Base-by-base conservation (phyloP, 2,888 invertebrate species). In the Acleris sparsana region DNA sequence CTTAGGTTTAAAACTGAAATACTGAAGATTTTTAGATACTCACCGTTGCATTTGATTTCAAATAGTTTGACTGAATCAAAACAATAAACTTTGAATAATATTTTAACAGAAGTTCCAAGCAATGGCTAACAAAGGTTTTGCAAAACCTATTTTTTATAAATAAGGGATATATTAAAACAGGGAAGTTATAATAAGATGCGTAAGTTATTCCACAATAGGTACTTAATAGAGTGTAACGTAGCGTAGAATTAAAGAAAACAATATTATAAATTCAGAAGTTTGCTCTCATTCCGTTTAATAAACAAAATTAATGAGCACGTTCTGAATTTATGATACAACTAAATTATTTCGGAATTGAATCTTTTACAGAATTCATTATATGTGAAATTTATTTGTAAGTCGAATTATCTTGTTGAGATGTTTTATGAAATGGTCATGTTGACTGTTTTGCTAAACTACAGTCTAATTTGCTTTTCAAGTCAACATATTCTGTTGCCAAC, bases 11-110 rank as follows among this genome's bases (percentile, higher is more conserved):
- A 33, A 48, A 20, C 62, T 62, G 64, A 29, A 70, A 53, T 59
- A 48, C 53, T 62, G 53, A 67, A 61, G 60, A 63, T 63, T 67
- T 69, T 64, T 59, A 59, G 71, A 72, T 72, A 71, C 73, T 73
- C 73, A 74, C 63, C 56, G 69, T 70, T 71, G 61, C 67, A 70
- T 65, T 17, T 72, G 57, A 66, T 71, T 56, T 22, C n/a, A 44
- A 43, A 22, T 17, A 25, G n/a, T 3, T 17, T n/a, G 5, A 46
- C 46, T 46, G 16, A 46, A 11, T 39, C 13, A 13, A 39, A 39
- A 13, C 39, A 39, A 13, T 13, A 13, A 9, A 7, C 29, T 29
- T 29, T 29, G 2, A 39, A 39, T 39, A 4, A 39, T 9, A 39
- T 39, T 39, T 39, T 1, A 13, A 39, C 13, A 13, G 39, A 13